These are phyloP conservation scores for Apamea monoglypha DNA, from an alignment of 2,888 invertebrate genomes.

Conservation along the genomic window DNA sequence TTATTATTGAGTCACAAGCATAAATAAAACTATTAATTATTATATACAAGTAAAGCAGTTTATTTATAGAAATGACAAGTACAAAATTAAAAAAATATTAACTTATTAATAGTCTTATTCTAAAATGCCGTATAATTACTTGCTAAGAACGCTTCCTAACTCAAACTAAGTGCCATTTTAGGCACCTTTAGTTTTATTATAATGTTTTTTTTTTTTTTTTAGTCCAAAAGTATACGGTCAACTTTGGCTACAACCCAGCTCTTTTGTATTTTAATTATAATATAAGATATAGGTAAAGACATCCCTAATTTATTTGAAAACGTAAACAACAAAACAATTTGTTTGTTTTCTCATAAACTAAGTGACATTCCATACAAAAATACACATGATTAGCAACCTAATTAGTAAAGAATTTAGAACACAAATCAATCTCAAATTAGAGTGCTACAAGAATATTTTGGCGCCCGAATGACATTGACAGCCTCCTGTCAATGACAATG, in stretches of 20 bases:
- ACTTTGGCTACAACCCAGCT: slow-evolving; percentile 57
- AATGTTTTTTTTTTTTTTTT: not conserved
- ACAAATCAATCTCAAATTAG: not conserved
- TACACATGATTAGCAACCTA: not conserved
- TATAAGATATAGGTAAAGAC: not conserved
- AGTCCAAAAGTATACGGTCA: slow-evolving; percentile 34
- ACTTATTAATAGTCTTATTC: slow-evolving; percentile 21
- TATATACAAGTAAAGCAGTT: slow-evolving; percentile 31
- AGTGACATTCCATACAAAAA: not conserved
- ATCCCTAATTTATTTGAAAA: not conserved
- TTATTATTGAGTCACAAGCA: not conserved
- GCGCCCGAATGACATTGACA: not conserved
- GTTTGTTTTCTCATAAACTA: slow-evolving; percentile 1
- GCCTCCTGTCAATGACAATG: not conserved
- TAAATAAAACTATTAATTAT: slow-evolving; percentile 21
- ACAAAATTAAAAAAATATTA: slow-evolving; percentile 15
- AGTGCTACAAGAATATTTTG: not conserved
- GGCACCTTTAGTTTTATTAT: not conserved
- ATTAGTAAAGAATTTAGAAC: not conserved
- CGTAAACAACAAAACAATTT: not conserved
- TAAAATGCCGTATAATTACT: slow-evolving; percentile 43
- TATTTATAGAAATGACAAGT: slow-evolving; percentile 57
- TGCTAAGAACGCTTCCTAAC: slow-evolving; percentile 5
- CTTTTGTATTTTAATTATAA: slow-evolving; percentile 29
- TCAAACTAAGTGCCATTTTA: not conserved